phyloP scores from a whole-genome alignment of 2,888 invertebrate genomes.

The Galerucella nymphaeae region DNA sequence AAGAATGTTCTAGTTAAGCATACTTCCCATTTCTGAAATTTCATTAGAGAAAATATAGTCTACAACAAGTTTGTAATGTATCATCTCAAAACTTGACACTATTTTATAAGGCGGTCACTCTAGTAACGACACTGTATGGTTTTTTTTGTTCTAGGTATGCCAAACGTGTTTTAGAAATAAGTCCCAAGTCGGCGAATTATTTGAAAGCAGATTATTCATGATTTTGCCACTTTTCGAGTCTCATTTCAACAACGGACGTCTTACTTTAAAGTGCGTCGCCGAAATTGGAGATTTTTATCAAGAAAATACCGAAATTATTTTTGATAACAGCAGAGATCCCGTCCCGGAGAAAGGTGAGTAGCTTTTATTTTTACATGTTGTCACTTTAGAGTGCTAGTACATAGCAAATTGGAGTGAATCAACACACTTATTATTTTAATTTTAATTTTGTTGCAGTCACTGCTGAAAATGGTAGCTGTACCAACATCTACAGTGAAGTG shows the following conservation, averaged over 20 bases:
- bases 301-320: slow-evolving; percentile 74
- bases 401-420: too few species aligned
- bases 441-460: slow-evolving; percentile 31
- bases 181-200: slow-evolving; percentile 65
- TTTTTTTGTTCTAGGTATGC: slow-evolving; percentile 54
- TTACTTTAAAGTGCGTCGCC: slow-evolving; percentile 79
- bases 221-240: slow-evolving; percentile 70
- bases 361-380: too few species aligned
- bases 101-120: neutral
- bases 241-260: slow-evolving; percentile 72
- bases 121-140: neutral
- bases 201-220: slow-evolving; percentile 69
- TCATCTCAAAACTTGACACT: too few species aligned
- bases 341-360: slow-evolving; percentile 81
- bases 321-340: slow-evolving; percentile 77
- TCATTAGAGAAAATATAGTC: too few species aligned
- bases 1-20: too few species aligned
- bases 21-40: too few species aligned
- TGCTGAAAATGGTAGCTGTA: slow-evolving; percentile 21
- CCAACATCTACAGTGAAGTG: slow-evolving; percentile 11
- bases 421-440: neutral
- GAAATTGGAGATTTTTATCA: slow-evolving; percentile 78
- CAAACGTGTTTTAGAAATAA: slow-evolving; percentile 57
- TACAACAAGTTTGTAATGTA: too few species aligned
- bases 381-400: too few species aligned